Conservation (phyloP, 2,797 vertebrate genomes). For the Dendrocincla fuliginosa region DNA sequence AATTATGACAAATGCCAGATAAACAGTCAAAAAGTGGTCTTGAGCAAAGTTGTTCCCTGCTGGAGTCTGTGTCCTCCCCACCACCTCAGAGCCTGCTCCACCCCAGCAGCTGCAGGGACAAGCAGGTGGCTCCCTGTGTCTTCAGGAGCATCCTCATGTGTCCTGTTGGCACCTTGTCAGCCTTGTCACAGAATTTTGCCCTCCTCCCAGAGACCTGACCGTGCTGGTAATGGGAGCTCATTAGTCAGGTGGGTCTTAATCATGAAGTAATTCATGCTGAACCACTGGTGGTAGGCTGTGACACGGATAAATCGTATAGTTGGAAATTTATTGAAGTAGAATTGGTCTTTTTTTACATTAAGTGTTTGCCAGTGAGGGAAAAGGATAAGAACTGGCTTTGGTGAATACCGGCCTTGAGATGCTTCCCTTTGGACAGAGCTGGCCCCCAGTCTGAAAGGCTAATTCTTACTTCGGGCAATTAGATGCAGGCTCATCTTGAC, state of each 20-base stretch:
- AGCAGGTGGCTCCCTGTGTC: neutral
- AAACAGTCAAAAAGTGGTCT: neutral
- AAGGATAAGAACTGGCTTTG: neutral
- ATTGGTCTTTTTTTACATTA: neutral
- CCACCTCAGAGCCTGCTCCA: neutral
- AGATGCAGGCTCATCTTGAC: neutral
- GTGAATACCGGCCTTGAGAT: neutral
- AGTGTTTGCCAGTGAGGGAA: accelerated
- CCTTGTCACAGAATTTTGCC: neutral
- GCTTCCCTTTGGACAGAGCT: neutral
- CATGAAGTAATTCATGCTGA: neutral
- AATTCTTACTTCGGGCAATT: neutral
- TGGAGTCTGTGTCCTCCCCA: neutral
- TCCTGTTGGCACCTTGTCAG: neutral
- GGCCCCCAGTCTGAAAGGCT: neutral
- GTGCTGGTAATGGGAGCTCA: neutral
- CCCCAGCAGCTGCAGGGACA: accelerated
- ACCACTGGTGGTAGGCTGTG: neutral
- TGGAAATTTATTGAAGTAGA: conserved; percentile 15
- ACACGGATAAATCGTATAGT: neutral
- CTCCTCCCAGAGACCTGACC: neutral
- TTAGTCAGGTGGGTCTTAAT: conserved; percentile 2
- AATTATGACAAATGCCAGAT: neutral
- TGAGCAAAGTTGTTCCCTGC: neutral
- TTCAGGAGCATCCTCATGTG: neutral